A percentile compares a stretch with the other conserved stretches of the same genome.
Conservation (phyloP, 2,888 invertebrate species). For the Drepana falcataria region DNA sequence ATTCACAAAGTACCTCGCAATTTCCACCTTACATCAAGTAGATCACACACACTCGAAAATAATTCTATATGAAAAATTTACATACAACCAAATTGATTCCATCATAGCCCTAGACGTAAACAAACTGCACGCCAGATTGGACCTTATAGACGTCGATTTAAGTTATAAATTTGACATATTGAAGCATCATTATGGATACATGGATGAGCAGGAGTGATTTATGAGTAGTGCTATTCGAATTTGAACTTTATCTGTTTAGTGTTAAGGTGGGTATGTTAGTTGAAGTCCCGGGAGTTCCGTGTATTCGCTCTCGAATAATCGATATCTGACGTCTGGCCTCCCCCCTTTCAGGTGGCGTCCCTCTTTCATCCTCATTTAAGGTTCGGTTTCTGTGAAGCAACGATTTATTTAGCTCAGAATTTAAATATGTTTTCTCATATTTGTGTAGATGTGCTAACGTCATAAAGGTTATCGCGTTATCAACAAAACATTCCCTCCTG, state of each 20-base stretch:
- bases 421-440: too few species aligned
- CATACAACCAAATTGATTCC: constrained; percentile 52
- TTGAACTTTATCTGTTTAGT: constrained; percentile 27
- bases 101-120: constrained; percentile 16
- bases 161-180: constrained; percentile 38
- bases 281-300: constrained; percentile 43
- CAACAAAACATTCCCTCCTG: too few species aligned
- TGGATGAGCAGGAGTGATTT: constrained; percentile 58
- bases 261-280: constrained; percentile 47
- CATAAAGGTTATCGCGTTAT: too few species aligned
- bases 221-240: constrained; percentile 27
- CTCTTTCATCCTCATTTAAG: constrained; percentile 39
- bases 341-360: constrained; percentile 53
- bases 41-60: constrained; percentile 48
- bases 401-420: constrained; percentile 5
- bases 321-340: constrained; percentile 76
- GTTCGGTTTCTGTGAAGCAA: constrained; percentile 17
- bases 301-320: constrained; percentile 76
- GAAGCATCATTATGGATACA: constrained; percentile 40
- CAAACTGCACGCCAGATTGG: constrained; percentile 20
- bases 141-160: constrained; percentile 29
- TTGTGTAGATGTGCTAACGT: too few species aligned
- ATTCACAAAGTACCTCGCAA: neutral
- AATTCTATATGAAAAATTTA: constrained; percentile 49
- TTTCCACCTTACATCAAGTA: constrained; percentile 19